Evolutionary conservation across 2,888 invertebrate species (phyloP), one percentile per base, ranked within the genome.

Genomic region (Zygaena filipendulae): DNA sequence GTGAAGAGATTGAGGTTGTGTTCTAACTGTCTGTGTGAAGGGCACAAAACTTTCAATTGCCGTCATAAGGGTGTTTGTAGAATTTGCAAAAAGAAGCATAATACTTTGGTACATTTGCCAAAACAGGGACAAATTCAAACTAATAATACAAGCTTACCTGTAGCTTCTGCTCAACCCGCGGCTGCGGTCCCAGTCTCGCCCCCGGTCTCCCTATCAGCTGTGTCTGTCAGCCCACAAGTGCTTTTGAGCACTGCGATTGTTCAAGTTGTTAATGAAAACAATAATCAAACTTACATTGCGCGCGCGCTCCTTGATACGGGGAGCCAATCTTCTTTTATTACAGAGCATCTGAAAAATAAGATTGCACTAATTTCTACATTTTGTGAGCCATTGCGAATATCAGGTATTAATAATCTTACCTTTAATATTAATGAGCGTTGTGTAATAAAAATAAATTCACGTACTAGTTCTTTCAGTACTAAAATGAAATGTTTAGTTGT

Each of bases 11-110:
- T 32, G 6, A 31, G 27, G n/a, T 24, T 36, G 5, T 33, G 36
- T n/a, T 8, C 18, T n/a, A 34, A 32, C n/a, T 32, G 37, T 24
- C 32, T 34, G 7, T 23, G 37, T 12, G 23, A 24, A 4, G 25
- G 3, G 8, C 25, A 25, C 11, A 25, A 25, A 9, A 25, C 8
- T 16, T 16, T 14, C 7, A 16, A 25, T 8, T 25, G 25, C 18
- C 14, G 25, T 6, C 10, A 16, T 3, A 25, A 14, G 18, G 21
- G 26, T 12, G 19, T 20, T 13, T 26, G 26, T 21, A 11, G 20
- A 13, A 13, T 26, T 12, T 26, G 26, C 10, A 20, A 26, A 20
- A 20, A 13, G 9, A 26, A 26, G 13, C 26, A 26, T 20, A 26
- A 26, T 11, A 26, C 26, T 14, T 13, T 19, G 20, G 11, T 26